Conservation (phyloP, 2,113 vertebrate species). For the Scophthalmus maximus region DNA sequence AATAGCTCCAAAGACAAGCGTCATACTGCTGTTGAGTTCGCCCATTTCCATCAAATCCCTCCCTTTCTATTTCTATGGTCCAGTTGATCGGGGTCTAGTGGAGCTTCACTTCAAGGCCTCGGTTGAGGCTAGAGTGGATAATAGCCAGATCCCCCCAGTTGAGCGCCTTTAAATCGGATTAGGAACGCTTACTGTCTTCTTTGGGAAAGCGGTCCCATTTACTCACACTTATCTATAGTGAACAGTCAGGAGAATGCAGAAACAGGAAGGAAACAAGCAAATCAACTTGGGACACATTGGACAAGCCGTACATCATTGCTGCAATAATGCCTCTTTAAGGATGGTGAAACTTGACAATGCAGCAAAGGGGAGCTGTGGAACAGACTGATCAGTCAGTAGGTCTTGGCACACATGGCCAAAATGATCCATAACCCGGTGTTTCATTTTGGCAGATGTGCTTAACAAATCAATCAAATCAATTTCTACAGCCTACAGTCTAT, state of each 20-base stretch:
- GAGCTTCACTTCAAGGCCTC: conserved; percentile 41
- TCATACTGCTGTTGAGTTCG: conserved; percentile 1
- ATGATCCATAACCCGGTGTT: conserved; percentile 13
- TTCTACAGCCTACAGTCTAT: background rate
- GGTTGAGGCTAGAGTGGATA: conserved; percentile 56
- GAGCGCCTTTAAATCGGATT: conserved; percentile 75
- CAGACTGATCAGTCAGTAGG: conserved; percentile 23
- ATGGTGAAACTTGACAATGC: conserved; percentile 39
- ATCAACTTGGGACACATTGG: conserved; percentile 64
- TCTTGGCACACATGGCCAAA: conserved; percentile 16
- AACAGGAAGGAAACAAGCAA: conserved; percentile 69
- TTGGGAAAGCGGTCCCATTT: conserved; percentile 67
- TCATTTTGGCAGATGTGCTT: conserved; percentile 26
- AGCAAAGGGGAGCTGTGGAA: conserved; percentile 4
- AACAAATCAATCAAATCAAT: conserved; percentile 33
- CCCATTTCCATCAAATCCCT: conserved; percentile 6
- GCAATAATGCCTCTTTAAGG: conserved; percentile 54
- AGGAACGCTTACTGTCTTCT: conserved; percentile 67
- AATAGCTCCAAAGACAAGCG: conserved; percentile 32
- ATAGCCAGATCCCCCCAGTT: conserved; percentile 49
- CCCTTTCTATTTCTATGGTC: conserved; percentile 18
- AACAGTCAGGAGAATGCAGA: conserved; percentile 66
- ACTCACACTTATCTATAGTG: conserved; percentile 74
- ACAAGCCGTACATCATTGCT: conserved; percentile 62
- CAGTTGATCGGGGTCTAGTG: conserved; percentile 51